Percentiles rank a stretch among this genome's conserved stretches.
These are phyloP conservation scores for Parotocinclus haroldoi DNA, from an alignment of 2,797 vertebrate genomes.

Conservation along the genomic window DNA sequence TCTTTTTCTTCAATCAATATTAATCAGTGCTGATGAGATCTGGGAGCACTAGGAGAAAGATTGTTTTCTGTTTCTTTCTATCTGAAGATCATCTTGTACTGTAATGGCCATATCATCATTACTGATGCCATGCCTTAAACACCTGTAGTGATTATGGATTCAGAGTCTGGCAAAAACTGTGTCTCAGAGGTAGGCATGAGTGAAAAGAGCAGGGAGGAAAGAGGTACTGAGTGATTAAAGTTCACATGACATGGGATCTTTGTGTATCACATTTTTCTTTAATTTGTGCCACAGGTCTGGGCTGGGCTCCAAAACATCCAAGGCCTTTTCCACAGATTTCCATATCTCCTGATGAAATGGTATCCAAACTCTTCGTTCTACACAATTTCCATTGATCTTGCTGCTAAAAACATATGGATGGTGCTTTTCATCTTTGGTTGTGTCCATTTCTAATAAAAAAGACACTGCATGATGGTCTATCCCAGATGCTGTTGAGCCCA, in stretches of 20 bases:
- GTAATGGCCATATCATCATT: background rate
- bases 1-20: slow-evolving; percentile 2
- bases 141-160: background rate
- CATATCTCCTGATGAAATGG: slow-evolving; percentile 31
- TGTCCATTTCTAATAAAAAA: too few species aligned
- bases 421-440: too few species aligned
- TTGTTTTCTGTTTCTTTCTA: background rate
- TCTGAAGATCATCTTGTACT: background rate
- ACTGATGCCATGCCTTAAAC: background rate
- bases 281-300: slow-evolving; percentile 44
- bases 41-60: background rate
- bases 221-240: slow-evolving; percentile 29
- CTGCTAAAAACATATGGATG: too few species aligned
- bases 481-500: too few species aligned
- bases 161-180: background rate
- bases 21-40: background rate
- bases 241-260: slow-evolving; percentile 46
- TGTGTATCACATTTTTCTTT: slow-evolving; percentile 42
- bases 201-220: background rate
- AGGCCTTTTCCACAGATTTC: slow-evolving; percentile 12
- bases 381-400: slow-evolving; percentile 23
- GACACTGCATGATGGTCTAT: too few species aligned
- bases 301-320: slow-evolving; percentile 39
- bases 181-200: background rate
- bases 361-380: slow-evolving; percentile 32